Evolutionary conservation across 1,140 invertebrate genomes (phyloP).

Genomic region (Globodera ellingtonae): DNA sequence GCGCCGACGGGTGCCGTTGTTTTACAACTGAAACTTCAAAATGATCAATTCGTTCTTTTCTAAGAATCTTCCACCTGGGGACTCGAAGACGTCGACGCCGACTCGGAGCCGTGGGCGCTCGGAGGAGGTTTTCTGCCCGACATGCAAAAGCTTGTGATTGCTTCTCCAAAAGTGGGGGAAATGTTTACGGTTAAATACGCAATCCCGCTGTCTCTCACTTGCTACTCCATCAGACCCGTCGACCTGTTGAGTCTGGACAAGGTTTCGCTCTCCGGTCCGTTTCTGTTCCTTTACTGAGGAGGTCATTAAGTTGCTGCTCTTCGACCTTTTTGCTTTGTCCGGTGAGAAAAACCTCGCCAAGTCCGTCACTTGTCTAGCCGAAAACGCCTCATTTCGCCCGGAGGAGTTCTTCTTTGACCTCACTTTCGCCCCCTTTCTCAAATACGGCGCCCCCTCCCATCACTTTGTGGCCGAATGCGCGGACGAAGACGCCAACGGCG

Average conservation of each 20-base stretch:
- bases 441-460: constrained; percentile 46
- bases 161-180: constrained; percentile 44
- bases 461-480: constrained; percentile 34
- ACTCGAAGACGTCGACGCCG: constrained; percentile 22
- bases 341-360: constrained; percentile 32
- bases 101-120: constrained; percentile 48
- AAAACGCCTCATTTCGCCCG: constrained; percentile 6
- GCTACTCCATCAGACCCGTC: constrained; percentile 42
- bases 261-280: constrained; percentile 1
- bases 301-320: constrained; percentile 36
- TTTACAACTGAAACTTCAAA: background rate
- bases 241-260: constrained; percentile 36
- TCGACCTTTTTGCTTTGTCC: constrained; percentile 22
- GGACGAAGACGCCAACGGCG: constrained; percentile 10
- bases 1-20: constrained; percentile 28
- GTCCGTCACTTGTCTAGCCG: constrained; percentile 4
- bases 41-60: background rate
- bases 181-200: constrained; percentile 43
- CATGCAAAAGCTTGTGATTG: constrained; percentile 46
- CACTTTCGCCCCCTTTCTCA: constrained; percentile 39
- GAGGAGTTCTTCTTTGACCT: constrained; percentile 53
- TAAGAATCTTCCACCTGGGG: constrained; percentile 19
- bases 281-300: background rate
- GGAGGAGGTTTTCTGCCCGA: constrained; percentile 46
- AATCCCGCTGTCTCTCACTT: constrained; percentile 46